Evolutionary conservation across 2,888 invertebrate species (phyloP).

Genomic region (Hypomecis punctinalis): DNA sequence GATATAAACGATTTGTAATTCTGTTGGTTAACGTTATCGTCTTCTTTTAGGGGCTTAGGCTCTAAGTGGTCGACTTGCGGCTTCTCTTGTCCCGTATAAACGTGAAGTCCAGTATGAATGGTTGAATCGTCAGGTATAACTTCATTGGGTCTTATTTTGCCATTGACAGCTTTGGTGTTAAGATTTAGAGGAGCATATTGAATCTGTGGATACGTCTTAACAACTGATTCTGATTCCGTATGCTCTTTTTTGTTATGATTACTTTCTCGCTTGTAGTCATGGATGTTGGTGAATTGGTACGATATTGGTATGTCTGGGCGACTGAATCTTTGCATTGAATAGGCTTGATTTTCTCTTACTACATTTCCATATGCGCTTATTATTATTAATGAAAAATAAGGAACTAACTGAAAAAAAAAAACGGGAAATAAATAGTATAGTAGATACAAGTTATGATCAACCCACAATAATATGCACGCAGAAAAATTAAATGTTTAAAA

Average conservation of each 20-base stretch:
- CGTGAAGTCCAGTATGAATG: not conserved
- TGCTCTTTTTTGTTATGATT: conserved; percentile 10
- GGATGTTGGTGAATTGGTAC: conserved; percentile 48
- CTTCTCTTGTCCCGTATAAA: conserved; percentile 11
- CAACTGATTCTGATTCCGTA: not conserved
- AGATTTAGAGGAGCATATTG: conserved; percentile 24
- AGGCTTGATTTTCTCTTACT: conserved; percentile 35
- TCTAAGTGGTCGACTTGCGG: conserved; percentile 48
- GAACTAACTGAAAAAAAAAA: conserved; percentile 48
- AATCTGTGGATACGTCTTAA: conserved; percentile 7
- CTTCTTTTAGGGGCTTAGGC: conserved; percentile 40
- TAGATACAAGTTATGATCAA: not conserved
- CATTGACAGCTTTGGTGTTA: not conserved
- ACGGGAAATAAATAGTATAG: not conserved
- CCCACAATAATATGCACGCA: not conserved
- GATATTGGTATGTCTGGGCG: conserved; percentile 52
- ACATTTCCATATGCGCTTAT: conserved; percentile 35
- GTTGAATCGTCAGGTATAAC: not conserved
- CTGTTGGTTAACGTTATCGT: conserved; percentile 12
- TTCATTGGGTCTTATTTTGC: not conserved
- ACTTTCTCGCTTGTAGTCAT: conserved; percentile 43
- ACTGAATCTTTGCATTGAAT: conserved; percentile 49
- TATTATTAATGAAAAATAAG: conserved; percentile 39
- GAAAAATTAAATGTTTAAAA: too few relatives aligned
- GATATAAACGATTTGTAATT: conserved; percentile 44